These are phyloP conservation scores for Caiman crocodilus DNA, from an alignment of 2,797 vertebrate genomes.

Conservation along the genomic window DNA sequence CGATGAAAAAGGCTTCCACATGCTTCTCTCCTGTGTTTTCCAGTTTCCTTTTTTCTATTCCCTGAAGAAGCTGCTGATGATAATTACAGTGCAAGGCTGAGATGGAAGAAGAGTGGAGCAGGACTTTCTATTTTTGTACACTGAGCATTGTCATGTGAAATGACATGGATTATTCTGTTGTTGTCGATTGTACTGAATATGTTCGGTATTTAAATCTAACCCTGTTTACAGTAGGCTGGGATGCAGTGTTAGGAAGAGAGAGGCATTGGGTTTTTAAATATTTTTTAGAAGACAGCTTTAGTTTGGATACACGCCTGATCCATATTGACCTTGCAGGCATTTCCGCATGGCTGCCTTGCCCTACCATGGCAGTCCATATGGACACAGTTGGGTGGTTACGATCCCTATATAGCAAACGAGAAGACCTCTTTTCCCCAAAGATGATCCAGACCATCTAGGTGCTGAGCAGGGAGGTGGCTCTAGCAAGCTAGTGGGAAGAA, in stretches of 20 bases:
- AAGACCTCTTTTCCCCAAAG: no score
- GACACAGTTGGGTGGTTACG: no score
- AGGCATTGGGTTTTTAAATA: neutral
- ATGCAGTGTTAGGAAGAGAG: neutral
- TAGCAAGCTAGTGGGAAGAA: no score
- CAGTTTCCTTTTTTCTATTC: neutral
- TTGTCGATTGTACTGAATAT: slow-evolving; percentile 40
- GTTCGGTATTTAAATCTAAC: slow-evolving; percentile 57
- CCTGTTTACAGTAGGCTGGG: slow-evolving; percentile 7
- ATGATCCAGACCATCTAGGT: no score
- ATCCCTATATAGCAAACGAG: no score
- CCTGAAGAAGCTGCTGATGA: slow-evolving; percentile 71
- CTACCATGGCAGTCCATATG: no score
- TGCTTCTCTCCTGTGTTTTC: neutral
- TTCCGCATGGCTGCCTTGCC: no score
- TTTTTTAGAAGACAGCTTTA: neutral
- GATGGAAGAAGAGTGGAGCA: slow-evolving; percentile 59
- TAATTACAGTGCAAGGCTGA: slow-evolving; percentile 67
- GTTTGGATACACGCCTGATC: no score
- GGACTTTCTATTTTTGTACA: slow-evolving; percentile 62
- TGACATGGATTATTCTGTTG: slow-evolving; percentile 63
- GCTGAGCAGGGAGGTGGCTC: no score
- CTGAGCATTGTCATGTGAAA: slow-evolving; percentile 63
- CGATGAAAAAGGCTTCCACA: accelerated
- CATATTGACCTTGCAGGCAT: no score